Evolutionary conservation across 2,113 vertebrate species (phyloP), one percentile per base, ranked within the genome.

Genomic region (Macquaria ambigua): DNA sequence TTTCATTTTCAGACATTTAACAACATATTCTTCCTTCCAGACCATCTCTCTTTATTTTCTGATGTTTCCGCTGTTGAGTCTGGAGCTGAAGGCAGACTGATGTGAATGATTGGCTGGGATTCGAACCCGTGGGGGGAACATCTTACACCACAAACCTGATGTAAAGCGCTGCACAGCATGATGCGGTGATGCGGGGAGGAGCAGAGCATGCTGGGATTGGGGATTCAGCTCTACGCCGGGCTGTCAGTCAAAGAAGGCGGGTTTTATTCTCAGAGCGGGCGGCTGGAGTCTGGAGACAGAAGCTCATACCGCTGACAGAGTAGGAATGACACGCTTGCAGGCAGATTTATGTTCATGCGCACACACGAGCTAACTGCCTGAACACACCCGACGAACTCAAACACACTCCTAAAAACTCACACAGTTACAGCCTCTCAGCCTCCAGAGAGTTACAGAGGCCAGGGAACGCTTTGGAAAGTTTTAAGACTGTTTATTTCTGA

Each of bases 401-500:
- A 50, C 53, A 43, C 55, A 48, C 48, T 64, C 72, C 39, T 1
- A 18, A 15, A 50, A 18, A 58, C 75, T 1, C 64, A 6, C 16
- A 43, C 21, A 56, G 14, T 11, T 23, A 9, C 41, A 66, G 39
- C 39, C 21, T 50, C 50, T 20, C 37, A 43, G 63, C 37, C 70
- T 81, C 76, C 18, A 21, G 56, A 70, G 76, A 85, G 48, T 16
- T 1, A 8, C 48, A 41, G 14, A 61, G 72, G 37, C 43, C 53
- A 0, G 79, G 70, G 71, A 76, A 50, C 52, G 18, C 82, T 83
- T 83, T 61, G 72, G 16, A 80, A 83, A 73, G 59, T 74, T 87
- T 79, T 78, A 79, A 71, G 28, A 37, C 70, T 85, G 74, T 82
- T 90, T 82, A 70, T 86, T 82, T 84, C 46, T 74, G 74, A 81